These are phyloP conservation scores for Prorops nasuta DNA, from an alignment of 1,140 invertebrate species.

Conservation along the genomic window DNA sequence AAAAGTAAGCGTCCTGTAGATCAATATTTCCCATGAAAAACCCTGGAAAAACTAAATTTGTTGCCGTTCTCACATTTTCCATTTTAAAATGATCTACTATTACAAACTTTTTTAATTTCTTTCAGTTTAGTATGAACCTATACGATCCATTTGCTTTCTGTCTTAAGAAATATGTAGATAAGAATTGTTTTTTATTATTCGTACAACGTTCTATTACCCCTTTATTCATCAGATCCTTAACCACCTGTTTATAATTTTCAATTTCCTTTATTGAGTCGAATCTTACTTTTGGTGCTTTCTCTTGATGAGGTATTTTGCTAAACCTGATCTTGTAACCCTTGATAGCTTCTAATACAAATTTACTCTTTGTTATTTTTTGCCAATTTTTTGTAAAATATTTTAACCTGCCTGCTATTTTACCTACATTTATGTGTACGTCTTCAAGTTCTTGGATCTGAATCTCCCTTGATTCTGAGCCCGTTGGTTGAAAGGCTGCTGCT, in stretches of 20 bases:
- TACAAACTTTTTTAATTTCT: background rate
- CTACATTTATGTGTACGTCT: no score
- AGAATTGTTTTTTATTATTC: background rate
- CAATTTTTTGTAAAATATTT: background rate
- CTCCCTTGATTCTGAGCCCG: background rate
- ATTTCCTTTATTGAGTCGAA: background rate
- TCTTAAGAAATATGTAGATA: background rate
- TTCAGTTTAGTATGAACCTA: background rate
- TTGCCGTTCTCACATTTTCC: background rate
- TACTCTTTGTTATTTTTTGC: background rate
- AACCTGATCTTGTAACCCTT: background rate
- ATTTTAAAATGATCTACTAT: background rate
- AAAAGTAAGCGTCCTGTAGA: background rate
- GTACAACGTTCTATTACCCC: background rate
- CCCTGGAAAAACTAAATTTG: background rate
- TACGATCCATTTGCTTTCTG: background rate
- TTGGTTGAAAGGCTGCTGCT: background rate
- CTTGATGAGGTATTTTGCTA: background rate
- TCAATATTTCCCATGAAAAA: constrained; percentile 7
- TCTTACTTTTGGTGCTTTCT: background rate
- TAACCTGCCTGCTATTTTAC: background rate
- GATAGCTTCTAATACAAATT: background rate
- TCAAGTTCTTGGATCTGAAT: no score
- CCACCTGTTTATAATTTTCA: background rate
- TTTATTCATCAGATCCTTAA: background rate